These are phyloP conservation scores for Phorcus lineatus DNA, from an alignment of 2,888 invertebrate species.

Conservation along the genomic window DNA sequence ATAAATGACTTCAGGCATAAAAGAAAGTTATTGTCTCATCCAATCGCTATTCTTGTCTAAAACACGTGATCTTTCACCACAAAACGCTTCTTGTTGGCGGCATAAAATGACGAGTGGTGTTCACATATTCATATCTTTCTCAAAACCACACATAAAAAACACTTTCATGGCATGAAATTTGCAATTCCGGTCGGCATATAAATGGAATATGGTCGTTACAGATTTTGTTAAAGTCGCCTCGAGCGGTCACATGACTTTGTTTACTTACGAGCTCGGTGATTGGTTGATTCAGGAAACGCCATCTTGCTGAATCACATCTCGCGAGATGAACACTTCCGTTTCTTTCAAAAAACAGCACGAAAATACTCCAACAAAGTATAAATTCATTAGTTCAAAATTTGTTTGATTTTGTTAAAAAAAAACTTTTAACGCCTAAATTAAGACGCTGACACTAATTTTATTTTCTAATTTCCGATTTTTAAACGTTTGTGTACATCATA, in stretches of 20 bases:
- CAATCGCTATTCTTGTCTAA: not conserved
- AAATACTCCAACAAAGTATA: conserved; percentile 2
- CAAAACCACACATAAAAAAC: not conserved
- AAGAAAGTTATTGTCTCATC: not conserved
- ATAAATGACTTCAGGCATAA: not conserved
- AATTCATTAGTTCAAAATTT: not conserved
- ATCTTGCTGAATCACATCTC: not conserved
- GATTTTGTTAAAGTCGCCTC: not conserved
- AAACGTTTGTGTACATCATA: not conserved
- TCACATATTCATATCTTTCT: not conserved
- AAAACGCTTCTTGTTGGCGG: not conserved
- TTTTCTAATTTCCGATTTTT: conserved; percentile 1
- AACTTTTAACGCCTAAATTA: not conserved
- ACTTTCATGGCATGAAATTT: not conserved
- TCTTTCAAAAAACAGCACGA: not conserved
- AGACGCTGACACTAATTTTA: not conserved
- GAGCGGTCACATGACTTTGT: not conserved
- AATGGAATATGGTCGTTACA: not conserved
- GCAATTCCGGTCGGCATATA: not conserved
- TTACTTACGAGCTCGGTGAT: not conserved
- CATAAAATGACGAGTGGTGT: not conserved
- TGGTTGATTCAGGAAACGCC: not conserved
- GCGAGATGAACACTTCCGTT: not conserved
- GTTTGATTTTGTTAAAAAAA: not conserved
- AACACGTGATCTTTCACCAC: conserved; percentile 5